phyloP scores from a whole-genome alignment of 2,113 vertebrate genomes.

The Trogon surrucura region DNA sequence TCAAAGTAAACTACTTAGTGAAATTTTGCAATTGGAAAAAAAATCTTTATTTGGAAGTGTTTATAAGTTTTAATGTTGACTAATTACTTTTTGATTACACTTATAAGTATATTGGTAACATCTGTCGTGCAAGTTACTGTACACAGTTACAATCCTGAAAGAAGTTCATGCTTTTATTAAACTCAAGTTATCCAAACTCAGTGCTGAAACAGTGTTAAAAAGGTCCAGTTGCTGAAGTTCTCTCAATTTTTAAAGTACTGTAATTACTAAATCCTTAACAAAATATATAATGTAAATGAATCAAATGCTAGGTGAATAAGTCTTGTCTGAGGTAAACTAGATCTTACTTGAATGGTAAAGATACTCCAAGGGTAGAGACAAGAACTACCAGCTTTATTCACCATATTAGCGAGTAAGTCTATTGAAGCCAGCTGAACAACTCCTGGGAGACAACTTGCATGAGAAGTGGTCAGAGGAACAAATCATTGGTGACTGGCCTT shows the following conservation, averaged over 20 bases:
- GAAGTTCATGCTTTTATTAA: background rate
- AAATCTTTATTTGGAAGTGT: background rate
- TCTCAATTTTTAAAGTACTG: background rate
- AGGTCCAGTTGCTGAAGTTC: background rate
- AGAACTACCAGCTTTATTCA: background rate
- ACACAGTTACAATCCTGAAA: background rate
- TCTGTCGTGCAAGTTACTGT: background rate
- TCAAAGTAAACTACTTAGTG: background rate
- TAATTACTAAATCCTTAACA: background rate
- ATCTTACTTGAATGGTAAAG: background rate
- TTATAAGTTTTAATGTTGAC: background rate
- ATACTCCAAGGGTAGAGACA: background rate
- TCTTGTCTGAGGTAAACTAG: background rate
- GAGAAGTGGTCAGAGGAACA: background rate
- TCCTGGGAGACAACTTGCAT: background rate
- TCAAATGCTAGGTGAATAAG: background rate
- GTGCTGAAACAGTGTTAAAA: background rate
- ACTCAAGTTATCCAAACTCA: background rate
- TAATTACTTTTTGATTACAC: background rate
- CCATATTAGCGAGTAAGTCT: background rate
- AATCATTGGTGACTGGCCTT: background rate
- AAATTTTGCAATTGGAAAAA: background rate
- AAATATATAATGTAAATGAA: background rate
- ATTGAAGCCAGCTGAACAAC: background rate
- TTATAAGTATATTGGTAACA: background rate